Conservation (phyloP, 2,113 vertebrate species). For the Axis porcinus region DNA sequence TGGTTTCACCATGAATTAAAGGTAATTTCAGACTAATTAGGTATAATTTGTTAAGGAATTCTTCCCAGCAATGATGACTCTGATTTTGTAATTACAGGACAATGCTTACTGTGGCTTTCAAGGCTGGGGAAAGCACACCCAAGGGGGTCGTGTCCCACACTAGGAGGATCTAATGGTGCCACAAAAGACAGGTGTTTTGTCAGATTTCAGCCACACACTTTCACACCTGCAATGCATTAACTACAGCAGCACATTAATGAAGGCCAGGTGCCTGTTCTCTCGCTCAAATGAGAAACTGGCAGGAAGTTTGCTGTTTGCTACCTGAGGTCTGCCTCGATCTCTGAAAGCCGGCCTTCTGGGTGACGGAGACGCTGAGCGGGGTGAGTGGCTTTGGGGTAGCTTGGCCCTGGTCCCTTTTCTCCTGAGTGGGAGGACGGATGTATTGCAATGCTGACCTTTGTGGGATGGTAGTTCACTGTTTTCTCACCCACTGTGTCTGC, state of each 20-base stretch:
- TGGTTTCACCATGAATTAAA: conserved; percentile 82
- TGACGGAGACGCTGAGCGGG: background rate
- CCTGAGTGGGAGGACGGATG: background rate
- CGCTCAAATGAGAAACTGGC: conserved; percentile 77
- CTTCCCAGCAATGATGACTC: conserved; percentile 78
- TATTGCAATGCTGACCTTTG: background rate
- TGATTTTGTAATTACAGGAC: conserved; percentile 83
- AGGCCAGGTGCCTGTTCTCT: conserved; percentile 87
- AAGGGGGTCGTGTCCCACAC: conserved; percentile 71
- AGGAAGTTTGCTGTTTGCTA: conserved; percentile 69
- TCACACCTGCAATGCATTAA: conserved; percentile 91
- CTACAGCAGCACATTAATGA: conserved; percentile 85
- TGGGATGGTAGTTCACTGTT: background rate
- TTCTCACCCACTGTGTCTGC: background rate
- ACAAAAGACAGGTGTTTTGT: conserved; percentile 82
- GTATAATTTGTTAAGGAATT: conserved; percentile 81
- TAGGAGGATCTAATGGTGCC: conserved; percentile 73
- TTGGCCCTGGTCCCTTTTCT: background rate
- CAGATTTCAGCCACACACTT: conserved; percentile 81
- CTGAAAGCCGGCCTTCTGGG: background rate
- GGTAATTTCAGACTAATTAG: conserved; percentile 84
- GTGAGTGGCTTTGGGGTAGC: background rate
- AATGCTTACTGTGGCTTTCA: conserved; percentile 78
- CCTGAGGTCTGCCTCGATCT: conserved; percentile 42
- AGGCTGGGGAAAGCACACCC: conserved; percentile 78